phyloP scores from a whole-genome alignment of 2,113 vertebrate species.

The Colaptes auratus region DNA sequence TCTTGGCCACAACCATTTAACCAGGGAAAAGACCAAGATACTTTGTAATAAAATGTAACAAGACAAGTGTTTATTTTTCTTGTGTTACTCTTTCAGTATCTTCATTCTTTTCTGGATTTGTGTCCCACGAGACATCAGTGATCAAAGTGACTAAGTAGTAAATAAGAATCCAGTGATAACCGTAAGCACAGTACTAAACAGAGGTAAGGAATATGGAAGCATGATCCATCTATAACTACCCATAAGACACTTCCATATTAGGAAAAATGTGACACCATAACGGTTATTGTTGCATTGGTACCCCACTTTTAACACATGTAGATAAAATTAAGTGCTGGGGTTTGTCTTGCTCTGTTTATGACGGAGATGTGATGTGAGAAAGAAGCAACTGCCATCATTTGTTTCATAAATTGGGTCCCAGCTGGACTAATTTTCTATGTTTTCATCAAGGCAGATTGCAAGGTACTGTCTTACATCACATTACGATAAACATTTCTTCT shows the following conservation, averaged over 20 bases:
- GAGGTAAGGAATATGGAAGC: neutral
- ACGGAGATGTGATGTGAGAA: neutral
- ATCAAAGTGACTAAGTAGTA: neutral
- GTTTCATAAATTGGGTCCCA: neutral
- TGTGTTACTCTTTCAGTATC: neutral
- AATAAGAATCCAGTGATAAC: neutral
- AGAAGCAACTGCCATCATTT: neutral
- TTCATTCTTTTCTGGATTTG: neutral
- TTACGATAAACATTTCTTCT: neutral
- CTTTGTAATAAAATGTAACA: neutral
- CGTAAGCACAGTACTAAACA: neutral
- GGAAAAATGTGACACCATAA: neutral
- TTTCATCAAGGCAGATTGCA: neutral
- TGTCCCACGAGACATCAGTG: neutral
- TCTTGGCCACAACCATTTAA: neutral
- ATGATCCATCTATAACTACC: neutral
- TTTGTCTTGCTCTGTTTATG: neutral
- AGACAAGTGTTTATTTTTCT: neutral
- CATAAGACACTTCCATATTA: neutral
- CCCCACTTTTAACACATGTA: neutral
- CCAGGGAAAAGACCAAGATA: neutral
- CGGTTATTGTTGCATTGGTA: neutral
- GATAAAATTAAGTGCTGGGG: accelerated
- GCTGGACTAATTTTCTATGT: neutral
- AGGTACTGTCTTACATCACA: neutral